Evolutionary conservation across 2,113 vertebrate species (phyloP), one percentile per base, ranked within the genome.

Genomic region (Pampusana beccarii): DNA sequence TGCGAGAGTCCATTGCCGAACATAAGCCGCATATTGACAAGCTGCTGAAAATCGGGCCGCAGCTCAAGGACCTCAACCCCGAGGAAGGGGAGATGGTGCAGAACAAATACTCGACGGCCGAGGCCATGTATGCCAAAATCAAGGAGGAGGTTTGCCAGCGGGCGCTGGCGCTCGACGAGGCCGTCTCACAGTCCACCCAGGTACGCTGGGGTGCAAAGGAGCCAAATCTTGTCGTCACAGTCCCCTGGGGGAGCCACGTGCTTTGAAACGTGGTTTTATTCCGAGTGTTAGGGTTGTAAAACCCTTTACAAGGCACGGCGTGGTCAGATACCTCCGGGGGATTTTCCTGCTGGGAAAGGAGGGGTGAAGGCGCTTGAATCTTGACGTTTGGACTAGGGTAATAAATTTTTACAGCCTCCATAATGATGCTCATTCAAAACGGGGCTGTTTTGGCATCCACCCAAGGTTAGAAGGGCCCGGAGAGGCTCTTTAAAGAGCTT

Each of bases 21-120:
- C 99, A 99, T 95, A 99, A 99, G 69, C 99, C 99, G 53, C 99
- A 99, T 92, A 99, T 99, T 46, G 99, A 99, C 98, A 99, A 99
- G 94, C 98, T 99, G 88, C 97, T 99, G 95, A 99, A 99, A 97
- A 99, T 99, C 17, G 99, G 99, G 10, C 99, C 99, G 1, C 99
- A 99, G 94, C 97, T 99, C 95, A 99, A 98, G 25, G 98, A 99
- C 80, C 98, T 99, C 91, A 99, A 99, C 93, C 93, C 98, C 0
- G 98, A 99, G 80, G 99, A 99, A 95, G 99, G 99, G 10, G 97
- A 97, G 36, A 97, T 98, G 64, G 98, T 99, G 64, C 98, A 98
- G 87, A 98, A 98, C 56, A 99, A 99, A 86, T 99, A 98, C 96
- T 88, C 71, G 7, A 97, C 97, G 3, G 98, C 99, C 0, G 99